Base-by-base conservation (phyloP, 2,113 vertebrate species). In the Felis catus region DNA sequence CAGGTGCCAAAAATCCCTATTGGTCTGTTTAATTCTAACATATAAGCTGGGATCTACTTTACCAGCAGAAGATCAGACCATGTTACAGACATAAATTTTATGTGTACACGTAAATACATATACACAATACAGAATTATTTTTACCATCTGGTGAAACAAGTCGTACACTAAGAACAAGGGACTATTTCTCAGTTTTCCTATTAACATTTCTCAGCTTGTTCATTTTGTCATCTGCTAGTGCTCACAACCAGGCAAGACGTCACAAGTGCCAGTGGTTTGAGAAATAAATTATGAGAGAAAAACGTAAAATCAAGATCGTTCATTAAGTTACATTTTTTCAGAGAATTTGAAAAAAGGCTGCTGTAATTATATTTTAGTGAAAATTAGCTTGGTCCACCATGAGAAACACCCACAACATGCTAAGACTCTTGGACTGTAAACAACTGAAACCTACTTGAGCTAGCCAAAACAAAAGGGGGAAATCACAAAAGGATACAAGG, bases 311-410 rank as follows among this genome's bases (percentile, higher is more conserved):
- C 74, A 98, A 90, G 83, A 80, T 97, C 83, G 94, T 95, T 95
- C 97, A 94, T 96, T 96, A 96, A 80, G 14, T 97, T 87, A 91
- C 12, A 78, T 92, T 94, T 97, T 97, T 95, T 84, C 87, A 85
- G 76, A 97, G 63, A 96, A 90, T n/a, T n/a, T 96, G 65, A 68
- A 73, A 93, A 89, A 94, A 92, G 68, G 14, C 18, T 85, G 31
- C 13, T 80, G 33, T 94, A 90, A 90, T 97, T 90, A 23, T 48
- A 92, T 94, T 97, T 96, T 88, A 74, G 45, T 89, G 66, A 84
- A 94, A 97, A 97, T 96, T 85, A 92, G 61, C 33, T 89, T 82
- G 91, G 65, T 58, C 45, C 61, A 74, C 88, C 66, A 79, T 80
- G 86, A 94, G 71, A 97, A 96, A 92, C 29, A 74, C 55, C 41